Evolutionary conservation across 2,797 vertebrate genomes (phyloP).

Genomic region (Mus minutoides): DNA sequence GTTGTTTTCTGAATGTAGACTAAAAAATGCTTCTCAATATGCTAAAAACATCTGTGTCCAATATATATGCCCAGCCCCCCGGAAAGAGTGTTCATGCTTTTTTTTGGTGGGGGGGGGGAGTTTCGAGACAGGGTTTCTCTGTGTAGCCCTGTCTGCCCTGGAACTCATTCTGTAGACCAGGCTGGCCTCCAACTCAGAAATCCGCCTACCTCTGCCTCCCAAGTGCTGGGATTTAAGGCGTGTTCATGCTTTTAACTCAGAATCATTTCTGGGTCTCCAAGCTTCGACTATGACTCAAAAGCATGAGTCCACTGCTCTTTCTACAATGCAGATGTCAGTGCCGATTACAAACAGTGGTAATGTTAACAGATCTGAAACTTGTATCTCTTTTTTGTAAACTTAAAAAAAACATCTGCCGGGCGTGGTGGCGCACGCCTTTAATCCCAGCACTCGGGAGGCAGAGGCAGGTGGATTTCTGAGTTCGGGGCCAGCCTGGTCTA

Average conservation of each 20-base stretch:
- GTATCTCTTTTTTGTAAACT: neutral
- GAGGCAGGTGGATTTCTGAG: too few relatives aligned
- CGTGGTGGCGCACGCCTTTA: too few relatives aligned
- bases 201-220: too few relatives aligned
- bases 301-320: neutral
- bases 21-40: neutral
- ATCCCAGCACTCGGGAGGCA: too few relatives aligned
- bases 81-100: neutral
- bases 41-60: neutral
- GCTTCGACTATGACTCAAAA: neutral
- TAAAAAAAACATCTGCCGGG: too few relatives aligned
- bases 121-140: too few relatives aligned
- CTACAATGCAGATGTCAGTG: neutral
- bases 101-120: too few relatives aligned
- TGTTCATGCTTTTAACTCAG: neutral
- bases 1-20: neutral
- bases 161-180: too few relatives aligned
- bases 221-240: too few relatives aligned
- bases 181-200: too few relatives aligned
- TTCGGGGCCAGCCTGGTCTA: too few relatives aligned
- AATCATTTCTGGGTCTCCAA: neutral
- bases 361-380: neutral
- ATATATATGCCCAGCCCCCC: neutral
- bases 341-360: neutral
- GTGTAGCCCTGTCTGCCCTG: too few relatives aligned